A percentile compares a stretch with the other conserved stretches of the same genome.
Conservation (phyloP, 2,113 vertebrate species). For the Pimephales promelas region DNA sequence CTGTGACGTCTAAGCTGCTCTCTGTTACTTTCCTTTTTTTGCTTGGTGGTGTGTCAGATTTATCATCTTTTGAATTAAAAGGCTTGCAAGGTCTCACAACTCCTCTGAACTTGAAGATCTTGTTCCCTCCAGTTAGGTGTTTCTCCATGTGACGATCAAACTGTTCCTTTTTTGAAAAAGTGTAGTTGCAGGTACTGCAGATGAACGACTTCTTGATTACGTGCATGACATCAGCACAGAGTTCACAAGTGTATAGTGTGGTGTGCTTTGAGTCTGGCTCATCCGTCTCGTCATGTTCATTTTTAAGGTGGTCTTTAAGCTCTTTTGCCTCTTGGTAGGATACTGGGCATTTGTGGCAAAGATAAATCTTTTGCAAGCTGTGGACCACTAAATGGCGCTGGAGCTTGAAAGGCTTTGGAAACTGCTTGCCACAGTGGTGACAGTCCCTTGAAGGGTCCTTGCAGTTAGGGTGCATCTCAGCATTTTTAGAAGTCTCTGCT, state of each 20-base stretch:
- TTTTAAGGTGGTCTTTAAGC: slow-evolving; percentile 85
- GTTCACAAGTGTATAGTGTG: slow-evolving; percentile 92
- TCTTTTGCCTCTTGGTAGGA: slow-evolving; percentile 88
- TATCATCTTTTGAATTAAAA: slow-evolving; percentile 68
- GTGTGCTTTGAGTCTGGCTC: slow-evolving; percentile 90
- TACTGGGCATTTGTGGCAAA: slow-evolving; percentile 90
- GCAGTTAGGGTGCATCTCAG: slow-evolving; percentile 89
- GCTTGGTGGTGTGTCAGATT: slow-evolving; percentile 74
- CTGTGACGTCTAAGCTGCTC: slow-evolving; percentile 71
- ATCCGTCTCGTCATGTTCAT: slow-evolving; percentile 79
- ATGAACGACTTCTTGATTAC: slow-evolving; percentile 96
- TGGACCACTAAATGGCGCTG: slow-evolving; percentile 96
- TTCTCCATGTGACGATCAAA: slow-evolving; percentile 98
- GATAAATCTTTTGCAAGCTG: slow-evolving; percentile 92
- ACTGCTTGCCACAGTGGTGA: slow-evolving; percentile 97
- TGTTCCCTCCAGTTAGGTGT: slow-evolving; percentile 83
- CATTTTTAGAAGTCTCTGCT: slow-evolving; percentile 75
- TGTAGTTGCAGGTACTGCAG: slow-evolving; percentile 98
- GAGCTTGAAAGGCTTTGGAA: slow-evolving; percentile 98
- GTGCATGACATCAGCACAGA: slow-evolving; percentile 95
- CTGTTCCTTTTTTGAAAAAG: slow-evolving; percentile 97
- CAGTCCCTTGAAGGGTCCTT: slow-evolving; percentile 96
- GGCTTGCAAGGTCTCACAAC: slow-evolving; percentile 82
- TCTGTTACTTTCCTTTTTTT: slow-evolving; percentile 81
- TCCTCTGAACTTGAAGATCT: slow-evolving; percentile 88